Percentiles rank a stretch among this genome's conserved stretches.
These are phyloP conservation scores for Silurus glanis DNA, from an alignment of 2,113 vertebrate species.

Conservation along the genomic window DNA sequence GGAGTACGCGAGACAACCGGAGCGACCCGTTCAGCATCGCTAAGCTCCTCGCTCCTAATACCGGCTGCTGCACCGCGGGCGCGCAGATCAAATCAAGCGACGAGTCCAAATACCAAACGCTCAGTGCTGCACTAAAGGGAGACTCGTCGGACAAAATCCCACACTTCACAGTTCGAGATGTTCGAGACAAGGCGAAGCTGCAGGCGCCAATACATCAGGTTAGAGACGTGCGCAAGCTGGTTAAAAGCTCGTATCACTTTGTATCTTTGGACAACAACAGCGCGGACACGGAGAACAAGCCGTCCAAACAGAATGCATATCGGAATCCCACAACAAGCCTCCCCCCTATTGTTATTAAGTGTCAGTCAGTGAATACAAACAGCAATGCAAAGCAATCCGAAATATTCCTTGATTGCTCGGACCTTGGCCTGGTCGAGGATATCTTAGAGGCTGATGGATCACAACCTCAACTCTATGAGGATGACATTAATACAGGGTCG, in stretches of 20 bases:
- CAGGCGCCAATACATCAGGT: slow-evolving; percentile 91
- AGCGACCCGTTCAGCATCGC: slow-evolving; percentile 79
- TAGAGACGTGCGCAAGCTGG: slow-evolving; percentile 89
- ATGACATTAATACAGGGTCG: slow-evolving; percentile 66
- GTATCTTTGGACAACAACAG: slow-evolving; percentile 78
- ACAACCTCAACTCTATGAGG: slow-evolving; percentile 60
- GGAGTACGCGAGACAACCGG: slow-evolving; percentile 73
- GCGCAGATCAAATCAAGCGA: slow-evolving; percentile 65
- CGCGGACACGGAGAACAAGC: slow-evolving; percentile 74
- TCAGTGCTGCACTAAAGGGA: slow-evolving; percentile 66
- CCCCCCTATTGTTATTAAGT: slow-evolving; percentile 91
- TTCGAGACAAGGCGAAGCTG: slow-evolving; percentile 83
- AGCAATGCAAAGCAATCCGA: slow-evolving; percentile 62
- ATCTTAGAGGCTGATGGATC: slow-evolving; percentile 52
- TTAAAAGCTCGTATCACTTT: slow-evolving; percentile 86
- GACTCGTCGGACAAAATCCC: slow-evolving; percentile 85
- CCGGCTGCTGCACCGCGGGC: slow-evolving; percentile 62
- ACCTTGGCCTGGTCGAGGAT: slow-evolving; percentile 48
- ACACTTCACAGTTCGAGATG: slow-evolving; percentile 88
- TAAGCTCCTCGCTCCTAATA: slow-evolving; percentile 79
- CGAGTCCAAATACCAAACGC: slow-evolving; percentile 67
- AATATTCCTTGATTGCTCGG: slow-evolving; percentile 53
- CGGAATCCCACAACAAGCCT: slow-evolving; percentile 62
- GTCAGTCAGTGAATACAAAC: slow-evolving; percentile 83
- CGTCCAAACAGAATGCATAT: slow-evolving; percentile 67